A percentile compares a stretch with the other conserved stretches of the same genome.
These are phyloP conservation scores for Hydroisotoma schaefferi DNA, from an alignment of 2,888 invertebrate species.

Conservation along the genomic window DNA sequence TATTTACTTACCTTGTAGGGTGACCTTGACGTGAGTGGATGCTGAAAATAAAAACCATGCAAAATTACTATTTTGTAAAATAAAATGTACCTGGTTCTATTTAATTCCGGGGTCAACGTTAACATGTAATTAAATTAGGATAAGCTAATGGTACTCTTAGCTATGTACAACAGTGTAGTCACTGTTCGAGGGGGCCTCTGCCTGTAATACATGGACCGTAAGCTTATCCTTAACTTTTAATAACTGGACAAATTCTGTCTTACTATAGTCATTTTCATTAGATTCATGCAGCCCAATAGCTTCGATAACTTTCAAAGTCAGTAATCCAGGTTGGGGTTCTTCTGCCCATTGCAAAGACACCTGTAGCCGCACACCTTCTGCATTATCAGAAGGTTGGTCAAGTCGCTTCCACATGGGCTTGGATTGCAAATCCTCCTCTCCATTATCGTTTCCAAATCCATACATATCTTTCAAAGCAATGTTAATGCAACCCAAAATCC, in stretches of 20 bases:
- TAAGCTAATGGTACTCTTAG: background rate
- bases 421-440: conserved; percentile 36
- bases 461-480: conserved; percentile 44
- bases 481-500: conserved; percentile 44
- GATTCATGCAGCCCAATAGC: conserved; percentile 46
- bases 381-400: conserved; percentile 37
- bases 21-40: conserved; percentile 48
- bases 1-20: conserved; percentile 31
- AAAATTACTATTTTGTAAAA: too few relatives aligned
- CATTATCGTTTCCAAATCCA: conserved; percentile 32
- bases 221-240: background rate
- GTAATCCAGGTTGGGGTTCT: conserved; percentile 43
- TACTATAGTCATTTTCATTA: conserved; percentile 44
- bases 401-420: conserved; percentile 42
- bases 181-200: too few relatives aligned
- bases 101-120: too few relatives aligned
- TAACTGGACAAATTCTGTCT: conserved; percentile 7
- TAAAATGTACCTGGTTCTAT: too few relatives aligned
- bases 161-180: too few relatives aligned
- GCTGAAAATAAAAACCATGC: too few relatives aligned
- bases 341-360: conserved; percentile 41
- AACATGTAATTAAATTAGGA: too few relatives aligned
- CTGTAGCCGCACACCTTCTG: conserved; percentile 44
- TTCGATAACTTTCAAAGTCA: conserved; percentile 44
- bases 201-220: too few relatives aligned